Evolutionary conservation across 2,113 vertebrate species (phyloP), one percentile per base, ranked within the genome.

Genomic region (Odontophorus gujanensis): DNA sequence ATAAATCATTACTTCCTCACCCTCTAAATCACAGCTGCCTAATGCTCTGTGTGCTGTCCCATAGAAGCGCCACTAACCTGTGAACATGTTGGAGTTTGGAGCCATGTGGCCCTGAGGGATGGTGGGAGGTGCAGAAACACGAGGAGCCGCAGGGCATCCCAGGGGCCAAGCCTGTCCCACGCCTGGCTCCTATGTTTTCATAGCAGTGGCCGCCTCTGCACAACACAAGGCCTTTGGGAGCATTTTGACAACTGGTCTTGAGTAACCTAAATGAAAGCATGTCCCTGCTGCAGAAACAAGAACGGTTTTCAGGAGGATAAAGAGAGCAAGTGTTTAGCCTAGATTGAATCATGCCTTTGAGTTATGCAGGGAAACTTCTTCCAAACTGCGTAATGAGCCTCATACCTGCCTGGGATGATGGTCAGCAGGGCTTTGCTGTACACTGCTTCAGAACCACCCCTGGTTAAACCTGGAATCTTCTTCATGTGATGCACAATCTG

Each of bases 1-100:
- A 75, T 97, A 95, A 96, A 94, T 95, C 84, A 93, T 73, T 69
- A 57, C 85, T 92, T 95, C 91, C 63, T 93, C 75, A 90, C 74
- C 65, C 91, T 63, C 68, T 95, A 87, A 93, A 85, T 93, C 93
- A 68, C 0, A 1, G 81, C 84, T 80, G 77, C 85, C 42, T 91
- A 62, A 28, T 59, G 4, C 57, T 78, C 78, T 32, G 24, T 63
- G n/a, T 40, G 43, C 30, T 62, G 14, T 66, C 67, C 45, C 1
- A 0, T 42, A n/a, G 91, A 85, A 89, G 50, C 63, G 51, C 55
- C 91, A 38, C 63, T 84, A 43, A 28, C 59, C 81, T 0, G 8
- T 80, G 92, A 80, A 76, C 58, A 19, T 3, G 14, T 42, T 51
- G 81, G 36, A 63, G 48, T 30, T 80, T 26, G 84, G 89, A 92